These are phyloP conservation scores for Pristiophorus japonicus DNA, from an alignment of 2,113 vertebrate species.

Conservation along the genomic window DNA sequence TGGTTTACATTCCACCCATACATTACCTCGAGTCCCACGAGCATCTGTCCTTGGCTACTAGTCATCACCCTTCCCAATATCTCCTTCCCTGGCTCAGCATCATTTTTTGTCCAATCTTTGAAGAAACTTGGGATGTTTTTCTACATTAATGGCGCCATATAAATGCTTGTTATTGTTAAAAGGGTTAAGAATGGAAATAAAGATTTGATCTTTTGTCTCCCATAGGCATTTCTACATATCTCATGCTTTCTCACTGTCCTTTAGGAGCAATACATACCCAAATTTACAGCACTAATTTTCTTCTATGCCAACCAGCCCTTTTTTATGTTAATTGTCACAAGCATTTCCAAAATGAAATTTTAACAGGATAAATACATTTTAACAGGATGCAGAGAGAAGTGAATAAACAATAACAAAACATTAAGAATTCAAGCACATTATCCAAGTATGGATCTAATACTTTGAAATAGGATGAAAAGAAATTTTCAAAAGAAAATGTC, in stretches of 20 bases:
- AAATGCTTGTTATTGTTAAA: background rate
- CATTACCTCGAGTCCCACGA: background rate
- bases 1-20: background rate
- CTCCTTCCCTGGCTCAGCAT: background rate
- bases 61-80: background rate
- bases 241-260: background rate
- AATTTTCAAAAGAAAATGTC: background rate
- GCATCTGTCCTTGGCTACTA: background rate
- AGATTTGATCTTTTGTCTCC: background rate
- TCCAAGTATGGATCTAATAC: background rate
- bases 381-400: background rate
- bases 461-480: background rate
- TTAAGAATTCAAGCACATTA: background rate
- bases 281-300: background rate
- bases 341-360: constrained; percentile 20
- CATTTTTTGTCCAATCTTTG: background rate
- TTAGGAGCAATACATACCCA: background rate
- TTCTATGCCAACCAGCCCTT: background rate
- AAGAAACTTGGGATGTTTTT: background rate
- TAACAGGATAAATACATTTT: background rate
- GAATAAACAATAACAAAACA: background rate
- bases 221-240: background rate
- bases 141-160: background rate
- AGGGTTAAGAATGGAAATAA: background rate
- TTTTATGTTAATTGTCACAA: background rate